These are phyloP conservation scores for Tethya wilhelma DNA, from an alignment of 37 sponge, comb jelly and placozoan species.

Conservation along the genomic window DNA sequence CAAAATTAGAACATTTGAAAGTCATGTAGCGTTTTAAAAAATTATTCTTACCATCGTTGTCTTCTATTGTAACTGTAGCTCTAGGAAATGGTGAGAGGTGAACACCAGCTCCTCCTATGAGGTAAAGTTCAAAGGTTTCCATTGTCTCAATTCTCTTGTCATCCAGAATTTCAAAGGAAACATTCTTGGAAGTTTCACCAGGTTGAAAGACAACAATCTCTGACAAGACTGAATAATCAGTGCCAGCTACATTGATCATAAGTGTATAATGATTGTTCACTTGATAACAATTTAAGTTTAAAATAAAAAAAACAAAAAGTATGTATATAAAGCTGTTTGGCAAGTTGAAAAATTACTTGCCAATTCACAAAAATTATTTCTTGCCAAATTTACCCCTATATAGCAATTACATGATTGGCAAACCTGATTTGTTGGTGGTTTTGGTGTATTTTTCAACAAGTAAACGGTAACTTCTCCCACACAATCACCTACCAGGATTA, in stretches of 20 bases:
- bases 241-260: too few species aligned
- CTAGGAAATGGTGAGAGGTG: conserved; percentile 23
- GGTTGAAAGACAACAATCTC: conserved; percentile 22
- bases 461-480: conserved; percentile 85
- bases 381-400: too few species aligned
- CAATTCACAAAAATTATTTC: too few species aligned
- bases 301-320: too few species aligned
- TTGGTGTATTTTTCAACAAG: conserved; percentile 71
- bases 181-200: conserved; percentile 2
- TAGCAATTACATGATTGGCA: too few species aligned
- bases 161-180: conserved; percentile 6
- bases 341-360: too few species aligned
- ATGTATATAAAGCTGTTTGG: too few species aligned
- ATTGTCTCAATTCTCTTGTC: conserved; percentile 8
- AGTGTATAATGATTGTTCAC: too few species aligned
- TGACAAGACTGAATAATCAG: conserved; percentile 30
- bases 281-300: too few species aligned
- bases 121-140: conserved; percentile 18
- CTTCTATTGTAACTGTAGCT: conserved; percentile 5
- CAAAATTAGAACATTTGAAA: background rate
- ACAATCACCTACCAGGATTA: conserved; percentile 87
- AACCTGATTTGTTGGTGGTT: conserved; percentile 55
- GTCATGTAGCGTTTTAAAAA: background rate
- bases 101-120: conserved; percentile 24
- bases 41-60: conserved; percentile 55